These are phyloP conservation scores for Callyntrura sp. DNA, from an alignment of 2,888 invertebrate species.

Conservation along the genomic window DNA sequence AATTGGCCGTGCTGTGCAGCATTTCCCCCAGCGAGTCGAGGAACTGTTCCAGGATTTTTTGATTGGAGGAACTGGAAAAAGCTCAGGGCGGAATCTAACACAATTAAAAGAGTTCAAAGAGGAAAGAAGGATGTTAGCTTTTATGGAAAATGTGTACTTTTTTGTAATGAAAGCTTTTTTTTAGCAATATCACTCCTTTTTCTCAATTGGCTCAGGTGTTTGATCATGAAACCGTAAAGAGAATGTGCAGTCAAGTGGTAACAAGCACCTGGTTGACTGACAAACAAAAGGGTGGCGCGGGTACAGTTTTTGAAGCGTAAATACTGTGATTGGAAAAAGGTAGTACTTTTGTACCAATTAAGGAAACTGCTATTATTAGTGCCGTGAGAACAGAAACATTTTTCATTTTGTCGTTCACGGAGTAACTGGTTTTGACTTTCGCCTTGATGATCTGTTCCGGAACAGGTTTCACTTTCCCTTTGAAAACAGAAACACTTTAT, in stretches of 20 bases:
- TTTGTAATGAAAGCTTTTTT: background rate
- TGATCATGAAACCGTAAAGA: slow-evolving; percentile 47
- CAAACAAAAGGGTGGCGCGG: background rate
- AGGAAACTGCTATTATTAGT: slow-evolving; percentile 1
- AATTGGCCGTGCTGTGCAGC: slow-evolving; percentile 60
- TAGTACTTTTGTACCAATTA: slow-evolving; percentile 12
- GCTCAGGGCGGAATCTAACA: slow-evolving; percentile 6
- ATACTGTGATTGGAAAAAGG: background rate
- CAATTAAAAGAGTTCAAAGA: slow-evolving; percentile 33
- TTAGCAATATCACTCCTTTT: background rate
- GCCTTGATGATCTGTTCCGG: background rate
- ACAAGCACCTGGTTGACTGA: slow-evolving; percentile 19
- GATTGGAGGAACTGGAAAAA: background rate
- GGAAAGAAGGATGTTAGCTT: background rate
- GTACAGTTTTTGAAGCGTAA: background rate
- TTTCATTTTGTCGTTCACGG: background rate
- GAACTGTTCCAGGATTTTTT: background rate
- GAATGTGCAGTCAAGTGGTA: background rate
- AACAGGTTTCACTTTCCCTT: slow-evolving; percentile 1
- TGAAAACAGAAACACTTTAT: background rate
- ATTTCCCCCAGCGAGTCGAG: slow-evolving; percentile 62
- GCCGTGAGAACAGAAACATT: slow-evolving; percentile 15
- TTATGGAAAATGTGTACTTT: background rate
- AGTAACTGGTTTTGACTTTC: background rate
- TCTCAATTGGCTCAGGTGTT: slow-evolving; percentile 43